phyloP scores from a whole-genome alignment of 2,797 vertebrate species.

The Silurus lanzhouensis region DNA sequence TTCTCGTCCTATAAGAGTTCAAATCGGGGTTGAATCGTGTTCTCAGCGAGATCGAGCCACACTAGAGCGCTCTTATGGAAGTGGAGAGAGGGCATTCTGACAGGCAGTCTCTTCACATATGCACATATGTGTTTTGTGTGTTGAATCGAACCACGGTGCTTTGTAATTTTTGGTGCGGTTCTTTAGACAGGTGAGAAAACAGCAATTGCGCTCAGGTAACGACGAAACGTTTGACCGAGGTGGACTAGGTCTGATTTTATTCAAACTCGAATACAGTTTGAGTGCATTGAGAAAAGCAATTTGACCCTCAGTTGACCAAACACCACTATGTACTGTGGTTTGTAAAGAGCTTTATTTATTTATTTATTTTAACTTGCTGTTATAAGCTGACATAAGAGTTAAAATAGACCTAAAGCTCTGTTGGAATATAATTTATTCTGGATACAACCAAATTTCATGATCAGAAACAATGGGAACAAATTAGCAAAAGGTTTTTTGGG shows the following conservation, averaged over 20 bases:
- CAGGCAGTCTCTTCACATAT: slow-evolving; percentile 4
- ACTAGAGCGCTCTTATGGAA: background rate
- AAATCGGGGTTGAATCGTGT: background rate
- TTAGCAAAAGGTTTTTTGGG: too few species aligned
- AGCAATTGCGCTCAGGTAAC: background rate
- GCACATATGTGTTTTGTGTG: background rate
- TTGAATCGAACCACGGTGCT: background rate
- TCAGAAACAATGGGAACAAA: background rate
- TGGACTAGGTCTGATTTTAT: slow-evolving; percentile 2
- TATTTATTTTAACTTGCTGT: background rate
- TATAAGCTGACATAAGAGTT: background rate
- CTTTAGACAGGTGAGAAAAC: slow-evolving; percentile 6
- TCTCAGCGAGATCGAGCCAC: background rate
- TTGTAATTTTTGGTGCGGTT: background rate
- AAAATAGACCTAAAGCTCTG: background rate
- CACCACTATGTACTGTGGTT: background rate
- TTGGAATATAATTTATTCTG: background rate
- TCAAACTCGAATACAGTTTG: background rate
- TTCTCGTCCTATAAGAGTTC: background rate
- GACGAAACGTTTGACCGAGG: background rate
- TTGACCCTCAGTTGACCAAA: slow-evolving; percentile 13
- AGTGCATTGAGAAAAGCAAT: background rate
- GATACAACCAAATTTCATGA: background rate
- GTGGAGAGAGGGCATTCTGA: background rate
- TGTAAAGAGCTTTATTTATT: background rate